Percentiles rank a stretch among this genome's conserved stretches.
These are phyloP conservation scores for Heterochromis multidens DNA, from an alignment of 2,113 vertebrate genomes.

Conservation along the genomic window DNA sequence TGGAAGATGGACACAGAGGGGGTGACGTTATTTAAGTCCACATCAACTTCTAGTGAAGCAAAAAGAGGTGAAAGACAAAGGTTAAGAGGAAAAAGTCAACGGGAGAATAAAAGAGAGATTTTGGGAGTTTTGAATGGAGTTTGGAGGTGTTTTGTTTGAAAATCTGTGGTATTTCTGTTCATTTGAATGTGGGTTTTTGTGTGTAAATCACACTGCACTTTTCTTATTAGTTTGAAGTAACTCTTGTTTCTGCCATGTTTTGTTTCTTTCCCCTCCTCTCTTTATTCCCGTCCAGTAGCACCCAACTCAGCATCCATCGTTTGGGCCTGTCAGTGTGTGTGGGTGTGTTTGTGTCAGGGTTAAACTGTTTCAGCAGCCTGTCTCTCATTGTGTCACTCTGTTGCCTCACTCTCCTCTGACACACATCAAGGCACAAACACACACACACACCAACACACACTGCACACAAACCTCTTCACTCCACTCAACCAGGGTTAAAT, in stretches of 20 bases:
- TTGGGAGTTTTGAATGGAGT: constrained; percentile 1
- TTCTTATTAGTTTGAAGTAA: not conserved
- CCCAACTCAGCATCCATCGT: constrained; percentile 16
- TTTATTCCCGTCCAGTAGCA: constrained; percentile 19
- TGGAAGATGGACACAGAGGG: constrained; percentile 29
- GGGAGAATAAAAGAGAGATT: not conserved
- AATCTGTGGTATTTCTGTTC: not conserved
- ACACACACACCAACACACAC: constrained; percentile 37
- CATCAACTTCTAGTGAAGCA: not conserved
- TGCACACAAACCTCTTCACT: constrained; percentile 70
- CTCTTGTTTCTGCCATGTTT: not conserved
- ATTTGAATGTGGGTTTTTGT: not conserved
- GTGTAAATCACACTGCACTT: not conserved
- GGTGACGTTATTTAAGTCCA: constrained; percentile 64
- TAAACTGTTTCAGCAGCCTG: constrained; percentile 68
- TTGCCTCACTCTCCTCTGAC: constrained; percentile 42
- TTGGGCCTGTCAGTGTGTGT: constrained; percentile 4
- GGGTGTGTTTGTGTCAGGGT: constrained; percentile 60
- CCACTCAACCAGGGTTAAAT: constrained; percentile 75
- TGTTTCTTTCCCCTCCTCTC: not conserved
- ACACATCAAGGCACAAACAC: constrained; percentile 43
- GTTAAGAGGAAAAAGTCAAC: not conserved
- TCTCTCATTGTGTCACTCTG: constrained; percentile 64
- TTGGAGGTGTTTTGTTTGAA: not conserved
- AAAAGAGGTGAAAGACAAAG: constrained; percentile 6